These are phyloP conservation scores for Paralvinella palmiformis DNA, from an alignment of 1,140 invertebrate genomes.

Conservation along the genomic window DNA sequence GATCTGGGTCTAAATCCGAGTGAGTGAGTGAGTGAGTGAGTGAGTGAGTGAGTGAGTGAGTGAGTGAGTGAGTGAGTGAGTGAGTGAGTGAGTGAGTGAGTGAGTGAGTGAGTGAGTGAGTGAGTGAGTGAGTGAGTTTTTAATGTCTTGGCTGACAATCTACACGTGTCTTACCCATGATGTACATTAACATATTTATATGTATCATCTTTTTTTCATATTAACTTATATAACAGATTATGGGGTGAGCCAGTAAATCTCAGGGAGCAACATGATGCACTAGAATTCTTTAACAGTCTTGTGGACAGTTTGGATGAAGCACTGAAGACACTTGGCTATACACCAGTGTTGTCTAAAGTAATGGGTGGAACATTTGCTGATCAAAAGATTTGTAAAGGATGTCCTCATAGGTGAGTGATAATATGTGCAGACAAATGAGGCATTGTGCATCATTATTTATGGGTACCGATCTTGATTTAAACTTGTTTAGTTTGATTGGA, in stretches of 20 bases:
- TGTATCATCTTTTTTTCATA: background rate
- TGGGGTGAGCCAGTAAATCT: conserved; percentile 95
- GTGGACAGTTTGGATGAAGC: conserved; percentile 96
- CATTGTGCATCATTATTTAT: too few relatives aligned
- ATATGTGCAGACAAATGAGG: too few relatives aligned
- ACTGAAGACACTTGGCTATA: conserved; percentile 82
- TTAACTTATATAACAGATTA: conserved; percentile 41
- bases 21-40: too few relatives aligned
- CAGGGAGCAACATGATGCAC: conserved; percentile 95
- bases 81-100: background rate
- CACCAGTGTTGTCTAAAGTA: conserved; percentile 84
- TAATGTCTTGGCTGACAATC: background rate
- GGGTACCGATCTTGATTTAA: too few relatives aligned
- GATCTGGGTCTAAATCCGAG: too few relatives aligned
- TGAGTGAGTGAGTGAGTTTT: background rate
- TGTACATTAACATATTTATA: background rate
- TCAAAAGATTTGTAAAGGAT: conserved; percentile 98
- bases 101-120: background rate
- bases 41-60: too few relatives aligned
- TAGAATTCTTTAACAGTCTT: conserved; percentile 98
- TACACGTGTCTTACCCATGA: background rate
- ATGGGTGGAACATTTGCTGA: conserved; percentile 94
- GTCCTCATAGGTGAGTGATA: conserved; percentile 82
- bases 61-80: too few relatives aligned
- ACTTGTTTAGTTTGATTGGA: too few relatives aligned